Evolutionary conservation across 2,888 invertebrate species (phyloP).

Genomic region (Hemithea aestivaria): DNA sequence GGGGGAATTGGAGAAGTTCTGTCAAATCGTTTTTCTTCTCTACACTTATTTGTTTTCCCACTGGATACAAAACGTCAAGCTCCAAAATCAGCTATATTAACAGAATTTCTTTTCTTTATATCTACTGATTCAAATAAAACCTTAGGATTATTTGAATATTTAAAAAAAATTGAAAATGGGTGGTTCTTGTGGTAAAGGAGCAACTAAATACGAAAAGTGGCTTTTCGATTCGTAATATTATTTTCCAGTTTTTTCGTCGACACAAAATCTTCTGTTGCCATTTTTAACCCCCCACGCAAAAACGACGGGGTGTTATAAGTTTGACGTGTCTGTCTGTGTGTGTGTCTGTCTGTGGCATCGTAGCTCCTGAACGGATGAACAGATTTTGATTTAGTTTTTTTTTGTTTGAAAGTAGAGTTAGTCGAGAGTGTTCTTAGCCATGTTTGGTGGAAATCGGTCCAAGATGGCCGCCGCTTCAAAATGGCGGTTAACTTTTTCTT

Average conservation of each 20-base stretch:
- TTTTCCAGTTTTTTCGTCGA: constrained; percentile 24
- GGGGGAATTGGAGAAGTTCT: constrained; percentile 26
- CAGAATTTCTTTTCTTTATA: constrained; percentile 21
- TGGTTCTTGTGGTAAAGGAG: constrained; percentile 13
- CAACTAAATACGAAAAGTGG: constrained; percentile 22
- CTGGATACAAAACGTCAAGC: constrained; percentile 25
- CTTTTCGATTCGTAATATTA: constrained; percentile 25
- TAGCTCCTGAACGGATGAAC: too few relatives aligned
- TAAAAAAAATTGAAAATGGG: constrained; percentile 19
- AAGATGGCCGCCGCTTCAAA: too few relatives aligned
- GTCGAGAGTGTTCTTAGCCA: too few relatives aligned
- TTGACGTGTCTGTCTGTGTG: too few relatives aligned
- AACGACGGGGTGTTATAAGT: too few relatives aligned
- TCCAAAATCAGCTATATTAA: constrained; percentile 9
- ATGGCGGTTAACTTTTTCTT: too few relatives aligned
- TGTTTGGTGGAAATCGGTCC: too few relatives aligned
- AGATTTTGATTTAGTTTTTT: too few relatives aligned
- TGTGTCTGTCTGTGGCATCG: too few relatives aligned
- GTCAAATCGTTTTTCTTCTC: constrained; percentile 26
- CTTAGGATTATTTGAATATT: constrained; percentile 20
- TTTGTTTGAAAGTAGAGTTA: too few relatives aligned
- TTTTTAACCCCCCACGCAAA: too few relatives aligned
- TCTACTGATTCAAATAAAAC: constrained; percentile 21
- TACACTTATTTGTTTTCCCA: constrained; percentile 22
- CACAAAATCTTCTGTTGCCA: constrained; percentile 21